phyloP scores from a whole-genome alignment of 2,797 vertebrate species.

The Smutsia gigantea region DNA sequence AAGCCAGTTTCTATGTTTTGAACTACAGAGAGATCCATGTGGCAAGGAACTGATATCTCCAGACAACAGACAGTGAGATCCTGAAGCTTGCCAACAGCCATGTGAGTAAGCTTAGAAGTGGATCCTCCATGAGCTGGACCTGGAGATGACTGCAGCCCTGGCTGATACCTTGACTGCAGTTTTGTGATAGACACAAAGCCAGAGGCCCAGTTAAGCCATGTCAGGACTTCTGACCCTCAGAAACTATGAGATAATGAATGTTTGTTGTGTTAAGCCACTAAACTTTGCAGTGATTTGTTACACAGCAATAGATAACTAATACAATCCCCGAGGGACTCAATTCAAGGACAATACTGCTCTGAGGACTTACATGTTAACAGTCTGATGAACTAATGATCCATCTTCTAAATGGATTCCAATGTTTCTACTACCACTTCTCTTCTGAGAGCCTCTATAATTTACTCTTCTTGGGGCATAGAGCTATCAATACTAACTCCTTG shows the following conservation, averaged over 20 bases:
- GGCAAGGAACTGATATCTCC: not conserved
- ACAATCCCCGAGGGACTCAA: not conserved
- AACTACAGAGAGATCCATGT: not conserved
- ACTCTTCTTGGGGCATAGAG: not conserved
- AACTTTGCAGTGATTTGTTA: not conserved
- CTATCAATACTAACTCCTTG: not conserved
- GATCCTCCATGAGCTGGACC: not conserved
- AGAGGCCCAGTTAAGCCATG: not conserved
- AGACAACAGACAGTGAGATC: not conserved
- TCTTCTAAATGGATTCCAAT: not conserved
- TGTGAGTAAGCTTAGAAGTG: not conserved
- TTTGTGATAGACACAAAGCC: not conserved
- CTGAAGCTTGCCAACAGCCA: not conserved
- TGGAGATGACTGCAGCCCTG: not conserved
- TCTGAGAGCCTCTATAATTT: not conserved
- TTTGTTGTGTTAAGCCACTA: not conserved
- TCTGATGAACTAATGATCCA: not conserved
- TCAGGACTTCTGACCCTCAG: not conserved
- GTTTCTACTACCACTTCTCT: not conserved
- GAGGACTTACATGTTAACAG: not conserved
- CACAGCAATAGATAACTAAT: not conserved
- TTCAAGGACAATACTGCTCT: not conserved
- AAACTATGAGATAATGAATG: not conserved
- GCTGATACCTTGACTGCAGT: not conserved
- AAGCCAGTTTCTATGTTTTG: not conserved